Evolutionary conservation across 2,888 invertebrate genomes (phyloP).

Genomic region (Loripinus fragilis): DNA sequence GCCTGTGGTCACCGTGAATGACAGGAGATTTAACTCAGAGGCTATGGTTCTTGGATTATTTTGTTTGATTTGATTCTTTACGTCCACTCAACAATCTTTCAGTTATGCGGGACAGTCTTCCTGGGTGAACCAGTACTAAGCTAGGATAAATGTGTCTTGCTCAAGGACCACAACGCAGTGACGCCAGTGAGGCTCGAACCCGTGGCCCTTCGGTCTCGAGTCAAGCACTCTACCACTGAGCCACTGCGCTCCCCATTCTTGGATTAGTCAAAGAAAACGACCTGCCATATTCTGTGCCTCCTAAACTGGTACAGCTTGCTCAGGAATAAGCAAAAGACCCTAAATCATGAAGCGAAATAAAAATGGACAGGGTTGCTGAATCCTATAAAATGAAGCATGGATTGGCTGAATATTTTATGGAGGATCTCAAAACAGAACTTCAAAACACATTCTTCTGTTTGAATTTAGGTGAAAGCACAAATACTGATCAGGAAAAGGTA

Average conservation of each 20-base stretch:
- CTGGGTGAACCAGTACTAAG: too few relatives aligned
- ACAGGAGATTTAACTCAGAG: slow-evolving; percentile 7
- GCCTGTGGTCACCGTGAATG: not conserved
- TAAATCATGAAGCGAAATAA: not conserved
- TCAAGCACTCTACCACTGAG: too few relatives aligned
- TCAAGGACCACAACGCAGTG: too few relatives aligned
- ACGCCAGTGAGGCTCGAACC: too few relatives aligned
- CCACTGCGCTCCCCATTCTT: too few relatives aligned
- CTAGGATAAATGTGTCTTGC: too few relatives aligned
- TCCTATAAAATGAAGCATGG: slow-evolving; percentile 45
- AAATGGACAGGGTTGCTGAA: slow-evolving; percentile 32
- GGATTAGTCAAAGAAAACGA: not conserved
- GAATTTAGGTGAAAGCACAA: slow-evolving; percentile 52
- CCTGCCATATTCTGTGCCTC: not conserved
- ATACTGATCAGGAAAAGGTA: slow-evolving; percentile 38
- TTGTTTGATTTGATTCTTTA: too few relatives aligned
- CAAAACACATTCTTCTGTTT: slow-evolving; percentile 31
- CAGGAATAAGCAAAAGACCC: not conserved
- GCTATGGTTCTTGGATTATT: too few relatives aligned
- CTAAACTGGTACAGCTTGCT: not conserved
- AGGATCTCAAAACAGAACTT: slow-evolving; percentile 12
- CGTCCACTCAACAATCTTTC: too few relatives aligned
- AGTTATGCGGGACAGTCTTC: too few relatives aligned
- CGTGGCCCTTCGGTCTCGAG: too few relatives aligned
- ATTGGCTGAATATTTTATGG: slow-evolving; percentile 21